Base-by-base conservation (phyloP, 2,797 vertebrate species). In the Gadopsis bispinosus region DNA sequence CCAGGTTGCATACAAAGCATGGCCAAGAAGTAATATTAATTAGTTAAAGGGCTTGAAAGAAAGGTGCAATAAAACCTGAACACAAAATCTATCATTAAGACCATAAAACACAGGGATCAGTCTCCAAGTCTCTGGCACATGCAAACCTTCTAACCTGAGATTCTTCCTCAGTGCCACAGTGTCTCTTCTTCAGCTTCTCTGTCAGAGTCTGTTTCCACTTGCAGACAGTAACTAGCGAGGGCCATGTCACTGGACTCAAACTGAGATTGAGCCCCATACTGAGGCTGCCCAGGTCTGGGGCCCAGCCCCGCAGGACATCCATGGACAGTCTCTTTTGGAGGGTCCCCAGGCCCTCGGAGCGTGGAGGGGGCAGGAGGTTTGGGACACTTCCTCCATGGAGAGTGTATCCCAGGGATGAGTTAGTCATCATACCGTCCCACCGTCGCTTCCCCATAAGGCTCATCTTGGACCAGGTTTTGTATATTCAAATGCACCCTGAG, bases 131-230 rank as follows among this genome's bases (percentile, higher is more conserved):
- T 69, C 13, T 35, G 9, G 8, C 41, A 33, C 0, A 13, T 51
- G 13, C 17, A 22, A 51, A 43, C n/a, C 53, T n/a, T 85, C 89
- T 89, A 69, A 92, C 92, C 95, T 95, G 93, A 77, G 91, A 92
- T 50, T 85, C 92, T 73, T 90, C 88, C 83, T 90, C 50, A 29
- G 31, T 84, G 73, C 61, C 87, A 75, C 73, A 73, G 35, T 85
- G 86, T 64, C 86, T 93, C 89, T 93, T 96, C 82, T 92, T 92
- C 31, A 94, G 88, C 71, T 92, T 93, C 60, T 94, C 90, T 5
- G 92, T 87, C 87, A 95, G 53, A 41, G 56, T 93, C 65, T 94
- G 91, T 71, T 92, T 93, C 95, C 94, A 95, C 76, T 86, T 94
- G 89, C 92, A 91, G 74, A 95, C 73, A 12, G 91, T 92, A 39